Percentiles rank a stretch among this genome's conserved stretches.
Conservation (phyloP, 2,888 invertebrate species). For the Xestia ashworthii region DNA sequence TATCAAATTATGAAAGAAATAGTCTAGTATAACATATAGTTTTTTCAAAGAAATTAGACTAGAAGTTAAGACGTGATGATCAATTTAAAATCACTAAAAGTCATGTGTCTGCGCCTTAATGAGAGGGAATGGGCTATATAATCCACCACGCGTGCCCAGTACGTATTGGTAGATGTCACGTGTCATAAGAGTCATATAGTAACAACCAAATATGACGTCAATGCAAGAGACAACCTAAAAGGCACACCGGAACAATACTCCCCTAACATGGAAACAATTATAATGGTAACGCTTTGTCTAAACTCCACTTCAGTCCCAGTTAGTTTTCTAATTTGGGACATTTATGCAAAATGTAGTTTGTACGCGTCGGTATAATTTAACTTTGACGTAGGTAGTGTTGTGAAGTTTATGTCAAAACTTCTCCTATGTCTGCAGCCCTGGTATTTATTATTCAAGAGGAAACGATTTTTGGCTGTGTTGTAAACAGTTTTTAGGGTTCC, state of each 20-base stretch:
- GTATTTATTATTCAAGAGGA: slow-evolving; percentile 26
- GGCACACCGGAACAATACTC: not conserved
- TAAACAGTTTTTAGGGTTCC: no score
- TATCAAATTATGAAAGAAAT: no score
- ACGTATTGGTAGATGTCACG: no score
- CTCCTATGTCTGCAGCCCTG: slow-evolving; percentile 8
- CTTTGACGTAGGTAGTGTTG: slow-evolving; percentile 48
- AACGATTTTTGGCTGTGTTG: not conserved
- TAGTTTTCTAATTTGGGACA: slow-evolving; percentile 57
- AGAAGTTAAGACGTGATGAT: no score
- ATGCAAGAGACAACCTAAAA: not conserved
- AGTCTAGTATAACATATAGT: no score
- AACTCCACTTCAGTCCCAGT: slow-evolving; percentile 35
- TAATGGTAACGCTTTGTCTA: slow-evolving; percentile 43
- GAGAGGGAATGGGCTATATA: no score
- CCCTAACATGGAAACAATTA: slow-evolving; percentile 43
- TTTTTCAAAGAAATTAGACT: no score
- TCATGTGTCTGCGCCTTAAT: no score
- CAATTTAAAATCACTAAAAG: no score
- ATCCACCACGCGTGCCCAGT: no score
- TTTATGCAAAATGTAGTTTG: slow-evolving; percentile 52
- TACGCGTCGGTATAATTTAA: slow-evolving; percentile 59
- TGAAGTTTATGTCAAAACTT: slow-evolving; percentile 44
- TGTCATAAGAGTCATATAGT: not conserved
- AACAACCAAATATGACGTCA: not conserved